phyloP scores from a whole-genome alignment of 2,113 vertebrate species.

The Phylloscopus whistleri region DNA sequence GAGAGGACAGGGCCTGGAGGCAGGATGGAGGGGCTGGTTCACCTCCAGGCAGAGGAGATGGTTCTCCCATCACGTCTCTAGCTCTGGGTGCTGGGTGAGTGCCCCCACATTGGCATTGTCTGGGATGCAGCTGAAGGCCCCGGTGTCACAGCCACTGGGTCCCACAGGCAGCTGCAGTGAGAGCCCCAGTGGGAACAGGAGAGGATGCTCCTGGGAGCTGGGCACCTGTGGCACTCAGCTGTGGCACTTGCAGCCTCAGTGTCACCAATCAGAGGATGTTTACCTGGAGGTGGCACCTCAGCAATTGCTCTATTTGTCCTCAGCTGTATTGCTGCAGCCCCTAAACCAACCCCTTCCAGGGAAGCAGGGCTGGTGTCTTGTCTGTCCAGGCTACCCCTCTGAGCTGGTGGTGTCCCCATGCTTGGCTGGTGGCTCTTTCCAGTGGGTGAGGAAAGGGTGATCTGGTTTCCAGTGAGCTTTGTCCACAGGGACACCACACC shows the following conservation, averaged over 20 bases:
- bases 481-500: not conserved
- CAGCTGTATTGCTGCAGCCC: not conserved
- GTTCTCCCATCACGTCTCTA: not conserved
- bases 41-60: not conserved
- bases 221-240: too few species aligned
- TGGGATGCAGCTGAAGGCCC: not conserved
- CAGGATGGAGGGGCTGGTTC: not conserved
- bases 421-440: not conserved
- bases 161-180: not conserved
- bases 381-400: not conserved
- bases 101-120: accelerated
- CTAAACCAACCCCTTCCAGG: not conserved
- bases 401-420: accelerated
- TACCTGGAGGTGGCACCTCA: not conserved
- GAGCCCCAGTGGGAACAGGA: not conserved
- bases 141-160: not conserved
- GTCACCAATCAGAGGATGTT: not conserved
- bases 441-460: not conserved
- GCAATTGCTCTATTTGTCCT: not conserved
- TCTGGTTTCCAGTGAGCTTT: not conserved
- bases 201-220: not conserved
- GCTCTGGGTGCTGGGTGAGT: not conserved
- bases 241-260: not conserved
- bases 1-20: not conserved
- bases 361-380: not conserved